phyloP scores from a whole-genome alignment of 35 echinoderm and acorn worm genomes.

The Chiridota heheva region DNA sequence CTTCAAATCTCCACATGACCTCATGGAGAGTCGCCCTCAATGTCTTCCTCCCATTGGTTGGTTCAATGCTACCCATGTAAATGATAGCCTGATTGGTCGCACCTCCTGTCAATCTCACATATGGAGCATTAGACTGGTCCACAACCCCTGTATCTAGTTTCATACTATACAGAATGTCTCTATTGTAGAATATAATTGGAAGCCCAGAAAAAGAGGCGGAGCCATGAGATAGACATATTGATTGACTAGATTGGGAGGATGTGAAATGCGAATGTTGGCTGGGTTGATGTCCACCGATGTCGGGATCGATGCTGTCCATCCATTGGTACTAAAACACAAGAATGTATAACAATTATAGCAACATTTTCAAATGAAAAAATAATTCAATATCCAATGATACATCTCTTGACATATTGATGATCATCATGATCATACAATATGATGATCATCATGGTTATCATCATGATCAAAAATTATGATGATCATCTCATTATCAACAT shows the following conservation, averaged over 20 bases:
- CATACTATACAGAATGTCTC: slow-evolving; percentile 36
- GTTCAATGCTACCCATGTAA: slow-evolving; percentile 27
- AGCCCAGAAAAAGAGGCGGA: slow-evolving; percentile 64
- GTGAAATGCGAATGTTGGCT: slow-evolving; percentile 60
- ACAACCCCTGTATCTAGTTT: slow-evolving; percentile 57
- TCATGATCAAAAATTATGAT: too few species aligned
- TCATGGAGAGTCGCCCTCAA: slow-evolving; percentile 65
- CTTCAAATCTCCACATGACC: slow-evolving; percentile 50
- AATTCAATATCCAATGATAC: too few species aligned
- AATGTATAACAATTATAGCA: neutral
- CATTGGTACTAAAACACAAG: slow-evolving; percentile 40
- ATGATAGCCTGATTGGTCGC: slow-evolving; percentile 26
- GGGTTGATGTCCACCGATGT: slow-evolving; percentile 56
- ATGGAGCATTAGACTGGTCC: neutral
- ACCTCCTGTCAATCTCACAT: slow-evolving; percentile 66
- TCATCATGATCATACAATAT: too few species aligned
- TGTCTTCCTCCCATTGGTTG: neutral
- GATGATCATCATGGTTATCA: too few species aligned
- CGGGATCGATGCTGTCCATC: slow-evolving; percentile 58
- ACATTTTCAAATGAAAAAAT: neutral
- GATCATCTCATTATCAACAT: too few species aligned
- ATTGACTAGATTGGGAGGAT: slow-evolving; percentile 51
- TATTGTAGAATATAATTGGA: slow-evolving; percentile 59
- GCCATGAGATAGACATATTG: slow-evolving; percentile 74
- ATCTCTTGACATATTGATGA: too few species aligned